Evolutionary conservation across 2,888 invertebrate species (phyloP).

Genomic region (Selenia dentaria): DNA sequence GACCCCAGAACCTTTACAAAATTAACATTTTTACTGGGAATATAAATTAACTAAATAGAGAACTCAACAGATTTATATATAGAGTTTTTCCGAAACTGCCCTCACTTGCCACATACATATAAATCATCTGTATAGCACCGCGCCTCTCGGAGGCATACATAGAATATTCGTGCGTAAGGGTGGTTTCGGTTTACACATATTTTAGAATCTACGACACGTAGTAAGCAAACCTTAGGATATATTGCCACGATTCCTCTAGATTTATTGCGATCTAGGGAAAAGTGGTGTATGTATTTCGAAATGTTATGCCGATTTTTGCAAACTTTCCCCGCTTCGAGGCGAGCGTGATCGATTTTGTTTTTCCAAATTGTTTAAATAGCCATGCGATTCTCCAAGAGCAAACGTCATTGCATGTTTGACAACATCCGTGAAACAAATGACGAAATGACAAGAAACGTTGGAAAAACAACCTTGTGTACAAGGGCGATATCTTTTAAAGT

Average conservation of each 20-base stretch:
- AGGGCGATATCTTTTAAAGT: too few relatives aligned
- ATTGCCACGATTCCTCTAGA: constrained; percentile 48
- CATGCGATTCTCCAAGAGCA: too few relatives aligned
- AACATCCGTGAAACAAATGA: too few relatives aligned
- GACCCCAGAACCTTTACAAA: too few relatives aligned
- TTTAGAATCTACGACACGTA: constrained; percentile 55
- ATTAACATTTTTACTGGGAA: too few relatives aligned
- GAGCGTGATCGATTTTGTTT: not conserved
- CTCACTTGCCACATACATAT: constrained; percentile 16
- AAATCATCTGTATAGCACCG: constrained; percentile 30
- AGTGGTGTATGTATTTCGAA: constrained; percentile 49
- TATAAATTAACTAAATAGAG: too few relatives aligned
- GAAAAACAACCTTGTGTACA: too few relatives aligned
- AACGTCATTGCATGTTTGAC: too few relatives aligned
- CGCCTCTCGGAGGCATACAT: constrained; percentile 23
- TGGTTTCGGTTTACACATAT: constrained; percentile 44
- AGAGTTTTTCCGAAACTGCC: too few relatives aligned
- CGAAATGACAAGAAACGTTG: too few relatives aligned
- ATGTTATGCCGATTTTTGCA: constrained; percentile 29
- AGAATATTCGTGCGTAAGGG: constrained; percentile 21
- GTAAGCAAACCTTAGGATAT: constrained; percentile 52
- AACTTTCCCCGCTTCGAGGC: constrained; percentile 5
- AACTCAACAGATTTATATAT: too few relatives aligned
- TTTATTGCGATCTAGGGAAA: constrained; percentile 48
- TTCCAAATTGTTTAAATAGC: not conserved